These are phyloP conservation scores for Gryllus bimaculatus DNA, from an alignment of 1,140 invertebrate species.

Conservation along the genomic window DNA sequence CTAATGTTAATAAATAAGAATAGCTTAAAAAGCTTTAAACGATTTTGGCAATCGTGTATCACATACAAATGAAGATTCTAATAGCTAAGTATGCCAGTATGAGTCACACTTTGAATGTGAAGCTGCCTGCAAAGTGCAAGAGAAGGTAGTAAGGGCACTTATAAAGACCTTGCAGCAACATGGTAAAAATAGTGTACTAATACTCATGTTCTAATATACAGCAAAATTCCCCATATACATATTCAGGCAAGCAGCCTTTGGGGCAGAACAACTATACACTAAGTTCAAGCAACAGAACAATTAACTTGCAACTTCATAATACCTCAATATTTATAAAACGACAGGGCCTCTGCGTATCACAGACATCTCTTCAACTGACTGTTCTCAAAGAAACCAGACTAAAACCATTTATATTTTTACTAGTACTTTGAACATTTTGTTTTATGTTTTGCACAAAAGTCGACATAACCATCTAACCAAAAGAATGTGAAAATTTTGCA, in stretches of 20 bases:
- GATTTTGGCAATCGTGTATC: neutral
- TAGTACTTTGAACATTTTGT: too few relatives aligned
- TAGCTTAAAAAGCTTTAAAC: neutral
- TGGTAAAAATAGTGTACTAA: neutral
- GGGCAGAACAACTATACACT: neutral
- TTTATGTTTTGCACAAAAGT: too few relatives aligned
- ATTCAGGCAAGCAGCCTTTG: neutral
- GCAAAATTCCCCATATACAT: neutral
- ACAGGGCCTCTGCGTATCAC: neutral
- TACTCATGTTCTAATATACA: neutral
- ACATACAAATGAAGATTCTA: neutral
- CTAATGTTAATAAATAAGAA: neutral
- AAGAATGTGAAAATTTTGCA: too few relatives aligned
- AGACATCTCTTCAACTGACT: neutral
- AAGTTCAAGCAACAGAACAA: neutral
- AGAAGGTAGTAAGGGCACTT: neutral
- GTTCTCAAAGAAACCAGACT: too few relatives aligned
- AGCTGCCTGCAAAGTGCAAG: neutral
- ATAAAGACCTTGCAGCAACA: neutral
- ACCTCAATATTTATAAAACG: neutral
- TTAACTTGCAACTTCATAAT: neutral
- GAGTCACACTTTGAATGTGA: neutral
- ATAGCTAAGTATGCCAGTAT: neutral
- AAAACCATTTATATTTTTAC: too few relatives aligned
- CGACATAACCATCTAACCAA: too few relatives aligned